These are phyloP conservation scores for Babylonia areolata DNA, from an alignment of 1,140 invertebrate genomes.

Conservation along the genomic window DNA sequence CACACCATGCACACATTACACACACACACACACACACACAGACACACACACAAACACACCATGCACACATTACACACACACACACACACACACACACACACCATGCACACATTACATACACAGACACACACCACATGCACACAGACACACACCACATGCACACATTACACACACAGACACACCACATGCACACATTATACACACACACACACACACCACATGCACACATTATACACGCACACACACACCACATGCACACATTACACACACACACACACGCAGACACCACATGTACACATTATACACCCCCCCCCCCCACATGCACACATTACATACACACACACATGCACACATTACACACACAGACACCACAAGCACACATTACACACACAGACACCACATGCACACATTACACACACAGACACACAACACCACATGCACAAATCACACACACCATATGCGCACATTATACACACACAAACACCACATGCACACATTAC, in stretches of 20 bases:
- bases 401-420: neutral
- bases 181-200: neutral
- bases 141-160: constrained; percentile 21
- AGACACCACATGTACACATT: too few relatives aligned
- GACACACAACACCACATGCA: too few relatives aligned
- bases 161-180: neutral
- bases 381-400: neutral
- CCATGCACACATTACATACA: neutral
- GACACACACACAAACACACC: neutral
- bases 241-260: neutral
- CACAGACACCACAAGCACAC: constrained; percentile 13
- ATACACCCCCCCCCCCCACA: too few relatives aligned
- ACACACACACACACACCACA: neutral
- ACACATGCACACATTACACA: constrained; percentile 24
- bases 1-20: neutral
- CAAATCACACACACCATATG: neutral
- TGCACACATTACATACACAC: too few relatives aligned
- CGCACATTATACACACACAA: neutral
- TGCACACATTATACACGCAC: neutral
- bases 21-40: neutral
- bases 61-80: too few relatives aligned
- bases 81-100: neutral
- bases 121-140: neutral
- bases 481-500: neutral
- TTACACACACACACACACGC: neutral